Evolutionary conservation across 1,140 invertebrate genomes (phyloP).

Genomic region (Choristoneura fumiferana): DNA sequence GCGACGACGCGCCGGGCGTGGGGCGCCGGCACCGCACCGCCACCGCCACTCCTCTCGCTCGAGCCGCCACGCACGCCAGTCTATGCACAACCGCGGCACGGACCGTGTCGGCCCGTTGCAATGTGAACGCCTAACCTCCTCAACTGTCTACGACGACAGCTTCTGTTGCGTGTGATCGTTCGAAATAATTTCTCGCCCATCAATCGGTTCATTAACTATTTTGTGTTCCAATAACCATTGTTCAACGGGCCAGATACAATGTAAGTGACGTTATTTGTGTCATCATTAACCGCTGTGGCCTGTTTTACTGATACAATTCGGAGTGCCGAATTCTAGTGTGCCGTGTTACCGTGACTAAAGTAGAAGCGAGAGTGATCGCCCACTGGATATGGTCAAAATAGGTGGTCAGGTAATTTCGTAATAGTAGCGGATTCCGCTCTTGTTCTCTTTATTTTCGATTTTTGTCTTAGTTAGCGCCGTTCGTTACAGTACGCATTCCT

Average conservation of each 20-base stretch:
- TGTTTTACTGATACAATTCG: slow-evolving; percentile 47
- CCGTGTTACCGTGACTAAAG: slow-evolving; percentile 47
- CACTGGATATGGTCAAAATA: slow-evolving; percentile 53
- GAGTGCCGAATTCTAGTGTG: slow-evolving; percentile 37
- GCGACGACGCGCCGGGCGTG: slow-evolving; percentile 23
- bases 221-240: slow-evolving; percentile 24
- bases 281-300: slow-evolving; percentile 49
- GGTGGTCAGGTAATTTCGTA: slow-evolving; percentile 39
- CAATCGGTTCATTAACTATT: slow-evolving; percentile 29
- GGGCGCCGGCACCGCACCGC: slow-evolving; percentile 18
- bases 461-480: slow-evolving; percentile 12
- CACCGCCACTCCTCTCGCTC: too few relatives aligned
- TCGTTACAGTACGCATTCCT: neutral
- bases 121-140: slow-evolving; percentile 68
- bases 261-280: slow-evolving; percentile 67
- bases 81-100: slow-evolving; percentile 64
- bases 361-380: slow-evolving; percentile 27
- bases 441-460: slow-evolving; percentile 19
- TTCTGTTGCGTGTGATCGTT: slow-evolving; percentile 60
- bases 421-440: slow-evolving; percentile 27
- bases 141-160: slow-evolving; percentile 71
- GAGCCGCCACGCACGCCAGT: slow-evolving; percentile 54
- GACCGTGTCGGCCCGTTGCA: slow-evolving; percentile 69
- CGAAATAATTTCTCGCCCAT: slow-evolving; percentile 36
- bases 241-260: slow-evolving; percentile 44